Evolutionary conservation across 2,113 vertebrate species (phyloP).

Genomic region (Platysteira castanea): DNA sequence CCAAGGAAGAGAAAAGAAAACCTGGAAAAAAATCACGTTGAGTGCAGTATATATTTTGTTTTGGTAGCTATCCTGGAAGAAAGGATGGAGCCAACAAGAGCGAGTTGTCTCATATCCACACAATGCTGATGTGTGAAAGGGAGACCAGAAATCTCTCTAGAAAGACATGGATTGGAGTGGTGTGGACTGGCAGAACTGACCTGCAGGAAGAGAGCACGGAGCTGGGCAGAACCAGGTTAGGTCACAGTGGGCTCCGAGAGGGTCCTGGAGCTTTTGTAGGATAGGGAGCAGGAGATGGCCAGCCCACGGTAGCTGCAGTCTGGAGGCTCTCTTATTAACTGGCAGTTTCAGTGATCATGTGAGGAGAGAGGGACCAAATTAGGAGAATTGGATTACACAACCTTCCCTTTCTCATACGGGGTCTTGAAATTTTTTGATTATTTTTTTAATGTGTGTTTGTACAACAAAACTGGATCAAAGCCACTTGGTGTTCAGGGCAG

Average conservation of each 20-base stretch:
- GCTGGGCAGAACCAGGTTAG: background rate
- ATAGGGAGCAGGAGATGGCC: background rate
- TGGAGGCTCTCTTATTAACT: background rate
- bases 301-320: background rate
- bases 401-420: background rate
- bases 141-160: background rate
- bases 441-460: background rate
- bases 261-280: background rate
- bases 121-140: background rate
- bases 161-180: background rate
- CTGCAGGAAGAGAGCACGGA: background rate
- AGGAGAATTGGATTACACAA: background rate
- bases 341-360: background rate
- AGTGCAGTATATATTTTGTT: background rate
- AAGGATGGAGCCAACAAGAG: background rate
- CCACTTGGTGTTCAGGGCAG: background rate
- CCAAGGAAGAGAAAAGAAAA: background rate
- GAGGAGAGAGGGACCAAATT: background rate
- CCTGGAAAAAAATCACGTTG: background rate
- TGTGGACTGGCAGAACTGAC: background rate
- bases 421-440: background rate
- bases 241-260: background rate
- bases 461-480: background rate
- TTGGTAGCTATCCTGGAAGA: background rate
- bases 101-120: accelerated